These are phyloP conservation scores for Emmelina monodactyla DNA, from an alignment of 2,888 invertebrate genomes.

Conservation along the genomic window DNA sequence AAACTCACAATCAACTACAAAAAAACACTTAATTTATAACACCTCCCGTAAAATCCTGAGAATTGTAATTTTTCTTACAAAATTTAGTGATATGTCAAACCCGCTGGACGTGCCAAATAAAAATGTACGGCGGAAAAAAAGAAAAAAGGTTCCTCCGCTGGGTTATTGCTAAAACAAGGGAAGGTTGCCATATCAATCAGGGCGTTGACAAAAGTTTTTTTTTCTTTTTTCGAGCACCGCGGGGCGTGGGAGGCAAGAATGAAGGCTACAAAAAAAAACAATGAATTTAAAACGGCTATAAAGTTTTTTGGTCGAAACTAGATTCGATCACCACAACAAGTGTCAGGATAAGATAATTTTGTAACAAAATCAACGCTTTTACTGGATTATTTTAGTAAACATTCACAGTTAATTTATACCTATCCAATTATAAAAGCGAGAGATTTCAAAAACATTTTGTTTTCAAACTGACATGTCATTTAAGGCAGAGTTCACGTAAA, in stretches of 20 bases:
- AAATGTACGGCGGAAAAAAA: slow-evolving; percentile 44
- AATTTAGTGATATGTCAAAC: slow-evolving; percentile 66
- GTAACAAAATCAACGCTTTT: too few species aligned
- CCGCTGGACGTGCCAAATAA: slow-evolving; percentile 58
- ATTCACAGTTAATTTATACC: too few species aligned
- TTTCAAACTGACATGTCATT: too few species aligned
- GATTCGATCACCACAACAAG: too few species aligned
- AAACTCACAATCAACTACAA: slow-evolving; percentile 49
- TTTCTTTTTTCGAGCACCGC: slow-evolving; percentile 39
- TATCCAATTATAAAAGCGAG: too few species aligned
- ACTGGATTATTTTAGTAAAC: too few species aligned
- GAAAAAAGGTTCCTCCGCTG: slow-evolving; percentile 36
- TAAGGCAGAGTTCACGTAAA: too few species aligned
- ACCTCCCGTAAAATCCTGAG: slow-evolving; percentile 47
- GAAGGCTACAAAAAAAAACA: too few species aligned
- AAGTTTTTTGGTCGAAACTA: too few species aligned
- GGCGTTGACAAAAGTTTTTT: slow-evolving; percentile 57
- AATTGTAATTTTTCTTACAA: slow-evolving; percentile 60
- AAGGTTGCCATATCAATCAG: slow-evolving; percentile 63
- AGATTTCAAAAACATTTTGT: too few species aligned
- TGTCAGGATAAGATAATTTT: too few species aligned
- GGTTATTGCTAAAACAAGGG: slow-evolving; percentile 65
- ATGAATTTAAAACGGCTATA: too few species aligned
- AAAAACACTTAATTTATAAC: slow-evolving; percentile 59
- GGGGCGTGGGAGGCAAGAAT: slow-evolving; percentile 49